Base-by-base conservation (phyloP, 2,113 vertebrate species). In the Toxotes jaculatrix region DNA sequence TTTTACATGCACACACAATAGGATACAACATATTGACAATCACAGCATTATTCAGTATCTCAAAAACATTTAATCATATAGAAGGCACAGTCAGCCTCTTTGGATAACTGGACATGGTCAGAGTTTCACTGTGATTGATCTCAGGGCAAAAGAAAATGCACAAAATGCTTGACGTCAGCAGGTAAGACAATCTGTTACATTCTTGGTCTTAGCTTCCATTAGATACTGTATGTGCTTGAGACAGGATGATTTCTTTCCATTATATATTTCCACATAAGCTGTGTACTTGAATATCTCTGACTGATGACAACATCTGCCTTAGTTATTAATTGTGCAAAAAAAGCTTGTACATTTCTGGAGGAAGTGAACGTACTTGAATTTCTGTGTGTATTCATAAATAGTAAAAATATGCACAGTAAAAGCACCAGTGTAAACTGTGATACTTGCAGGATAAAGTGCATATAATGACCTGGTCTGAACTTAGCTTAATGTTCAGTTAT, bases 401-500 rank as follows among this genome's bases (percentile, higher is more conserved):
- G 17, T 36, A 10, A 59, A 56, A 51, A 6, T 17, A 43, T n/a
- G 45, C 38, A 4, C n/a, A 49, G 51, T 23, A 53, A 60, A 70
- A 77, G 11, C 8, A 59, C 5, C 53, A 66, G 42, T 70, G 45
- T 42, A 13, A 38, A 47, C 36, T 31, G 55, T 19, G 34, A 63
- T 9, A 7, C n/a, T 55, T 53, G 19, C 21, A 83, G 63, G 7
- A 34, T 66, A 77, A 78, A 86, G 84, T 86, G 84, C 65, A 74
- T 77, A 47, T 53, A 59, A 59, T 49, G 21, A 38, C 36, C 11
- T 47, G 19, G 23, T 36, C 23, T 62, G 40, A 45, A 68, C 53
- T n/a, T 32, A 27, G 27, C 27, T 27, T 27, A 27, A 27, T 27
- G 27, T 27, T 27, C 14, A 3, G 7, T 21, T 45, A 5, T 42